Evolutionary conservation across 1,140 invertebrate genomes (phyloP).

Genomic region (Pissodes strobi): DNA sequence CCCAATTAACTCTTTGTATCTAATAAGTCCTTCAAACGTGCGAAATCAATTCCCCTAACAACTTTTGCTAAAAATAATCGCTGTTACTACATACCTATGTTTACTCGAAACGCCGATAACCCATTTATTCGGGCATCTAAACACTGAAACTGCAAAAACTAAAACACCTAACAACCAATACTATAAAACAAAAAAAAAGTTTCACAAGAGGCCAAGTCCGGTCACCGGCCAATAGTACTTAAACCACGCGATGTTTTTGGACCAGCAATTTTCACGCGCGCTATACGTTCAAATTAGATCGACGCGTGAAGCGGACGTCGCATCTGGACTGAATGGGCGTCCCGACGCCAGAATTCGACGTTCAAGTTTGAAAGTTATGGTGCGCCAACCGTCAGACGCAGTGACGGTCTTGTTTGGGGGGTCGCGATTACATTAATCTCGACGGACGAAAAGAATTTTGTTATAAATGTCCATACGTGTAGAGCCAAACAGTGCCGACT

Average conservation of each 20-base stretch:
- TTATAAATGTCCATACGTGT: too few relatives aligned
- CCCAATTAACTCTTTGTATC: too few relatives aligned
- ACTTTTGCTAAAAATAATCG: neutral
- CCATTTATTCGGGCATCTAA: neutral
- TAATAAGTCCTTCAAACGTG: too few relatives aligned
- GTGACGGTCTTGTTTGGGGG: neutral
- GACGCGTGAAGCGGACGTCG: neutral
- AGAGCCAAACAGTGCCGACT: too few relatives aligned
- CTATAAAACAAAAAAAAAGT: too few relatives aligned
- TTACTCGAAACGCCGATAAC: neutral
- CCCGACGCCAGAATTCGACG: constrained; percentile 11
- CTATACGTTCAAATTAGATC: neutral
- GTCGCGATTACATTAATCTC: neutral
- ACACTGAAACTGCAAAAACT: neutral
- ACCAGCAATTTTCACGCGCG: neutral
- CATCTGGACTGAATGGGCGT: constrained; percentile 6
- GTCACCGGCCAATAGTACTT: neutral
- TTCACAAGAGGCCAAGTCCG: too few relatives aligned
- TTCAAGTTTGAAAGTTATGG: constrained; percentile 11
- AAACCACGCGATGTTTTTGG: neutral
- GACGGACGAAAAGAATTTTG: neutral
- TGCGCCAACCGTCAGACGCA: constrained; percentile 5
- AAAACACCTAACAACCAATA: neutral
- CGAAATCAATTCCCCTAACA: too few relatives aligned
- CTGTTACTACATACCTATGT: neutral